Base-by-base conservation (phyloP, 2,113 vertebrate genomes). In the Mesoclemmys tuberculata region DNA sequence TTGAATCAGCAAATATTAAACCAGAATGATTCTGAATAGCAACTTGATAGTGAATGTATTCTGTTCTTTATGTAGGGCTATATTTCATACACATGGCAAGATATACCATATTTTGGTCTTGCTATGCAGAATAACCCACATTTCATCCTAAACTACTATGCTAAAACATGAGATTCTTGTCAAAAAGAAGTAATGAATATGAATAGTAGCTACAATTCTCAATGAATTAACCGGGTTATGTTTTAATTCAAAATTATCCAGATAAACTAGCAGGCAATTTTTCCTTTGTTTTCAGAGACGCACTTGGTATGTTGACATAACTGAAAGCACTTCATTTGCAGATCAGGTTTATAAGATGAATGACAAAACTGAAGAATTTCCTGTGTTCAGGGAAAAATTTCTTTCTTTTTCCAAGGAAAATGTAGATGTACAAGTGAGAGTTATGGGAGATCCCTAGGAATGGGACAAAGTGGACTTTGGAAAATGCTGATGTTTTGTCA, bases 1-100 rank as follows among this genome's bases (percentile, higher is more conserved):
- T 58, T 61, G 49, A 9, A 19, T 87, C 46, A 12, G 10, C 8
- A 78, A 29, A 16, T 2, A 3, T 85, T 89, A 38, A 74, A 64
- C 10, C 74, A 2, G 2, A 11, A 2, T 8, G 13, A 46, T 29
- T 12, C 64, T 38, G 7, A 85, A 51, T 1, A 90, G 2, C 0
- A 2, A 93, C 29, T 51, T 51, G 46, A 21, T 29, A 13, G 74
- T 46, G 24, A 12, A 64, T 75, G 24, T 79, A 46, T 55, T 0
- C 1, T 41, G 49, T 49, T 0, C 0, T 2, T 0, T 64, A 19
- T 14, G 19, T 27, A 26, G 4, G 71, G 21, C 46, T 64, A 24
- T 0, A 1, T 24, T 84, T 58, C 8, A 4, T 31, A 6, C 27
- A 74, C 24, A 2, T 19, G 35, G 26, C 41, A 26, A 44, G 26